A percentile compares a stretch with the other conserved stretches of the same genome.
These are phyloP conservation scores for Hypercompe scribonia DNA, from an alignment of 2,888 invertebrate species.

Conservation along the genomic window DNA sequence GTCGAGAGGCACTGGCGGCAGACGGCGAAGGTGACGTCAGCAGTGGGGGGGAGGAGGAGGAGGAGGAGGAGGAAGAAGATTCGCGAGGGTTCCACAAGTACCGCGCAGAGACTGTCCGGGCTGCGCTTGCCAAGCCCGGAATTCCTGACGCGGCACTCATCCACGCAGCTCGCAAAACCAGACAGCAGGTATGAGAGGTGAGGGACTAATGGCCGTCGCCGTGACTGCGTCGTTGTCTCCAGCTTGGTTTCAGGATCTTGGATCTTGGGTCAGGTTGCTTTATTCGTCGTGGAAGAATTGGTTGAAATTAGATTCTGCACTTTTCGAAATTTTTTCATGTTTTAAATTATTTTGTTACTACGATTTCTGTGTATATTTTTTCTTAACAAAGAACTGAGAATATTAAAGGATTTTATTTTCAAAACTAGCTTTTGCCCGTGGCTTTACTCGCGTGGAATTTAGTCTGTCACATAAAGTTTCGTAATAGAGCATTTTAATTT, in stretches of 20 bases:
- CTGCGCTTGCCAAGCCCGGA: constrained; percentile 93
- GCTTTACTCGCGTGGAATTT: too few species aligned
- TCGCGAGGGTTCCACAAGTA: constrained; percentile 80
- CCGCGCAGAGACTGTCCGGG: constrained; percentile 90
- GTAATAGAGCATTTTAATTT: too few species aligned
- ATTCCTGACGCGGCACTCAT: constrained; percentile 99
- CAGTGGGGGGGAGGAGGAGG: constrained; percentile 54
- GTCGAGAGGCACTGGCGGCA: constrained; percentile 93
- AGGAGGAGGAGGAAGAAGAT: constrained; percentile 72
- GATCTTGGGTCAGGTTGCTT: neutral
- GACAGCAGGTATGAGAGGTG: constrained; percentile 94
- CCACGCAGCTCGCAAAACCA: constrained; percentile 97
- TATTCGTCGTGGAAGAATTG: neutral
- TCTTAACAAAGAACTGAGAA: neutral
- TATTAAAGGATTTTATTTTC: neutral
- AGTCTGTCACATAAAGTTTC: too few species aligned
- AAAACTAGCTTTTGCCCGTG: too few species aligned
- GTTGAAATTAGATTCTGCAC: neutral
- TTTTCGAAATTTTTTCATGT: neutral
- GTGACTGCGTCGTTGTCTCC: constrained; percentile 26
- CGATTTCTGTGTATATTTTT: neutral
- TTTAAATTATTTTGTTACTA: neutral
- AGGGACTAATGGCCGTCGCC: constrained; percentile 88
- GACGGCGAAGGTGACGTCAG: constrained; percentile 89
- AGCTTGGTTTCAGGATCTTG: neutral